Conservation (phyloP, 2,113 vertebrate genomes). For the Chaetodon auriga region DNA sequence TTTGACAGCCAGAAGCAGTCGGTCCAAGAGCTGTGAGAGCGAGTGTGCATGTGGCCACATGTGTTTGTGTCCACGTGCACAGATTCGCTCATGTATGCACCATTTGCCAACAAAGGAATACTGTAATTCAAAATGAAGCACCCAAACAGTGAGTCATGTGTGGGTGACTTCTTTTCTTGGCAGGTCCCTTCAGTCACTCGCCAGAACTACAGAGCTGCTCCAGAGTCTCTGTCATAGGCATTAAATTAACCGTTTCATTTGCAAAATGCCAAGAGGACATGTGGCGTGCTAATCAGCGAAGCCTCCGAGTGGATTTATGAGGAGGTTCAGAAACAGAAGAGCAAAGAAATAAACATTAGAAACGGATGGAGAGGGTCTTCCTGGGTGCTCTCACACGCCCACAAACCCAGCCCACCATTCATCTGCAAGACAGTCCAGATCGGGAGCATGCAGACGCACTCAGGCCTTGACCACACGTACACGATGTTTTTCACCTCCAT, state of each 20-base stretch:
- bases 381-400: neutral
- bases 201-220: neutral
- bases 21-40: conserved; percentile 32
- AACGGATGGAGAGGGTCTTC: neutral
- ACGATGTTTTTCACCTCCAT: too few relatives aligned
- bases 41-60: conserved; percentile 21
- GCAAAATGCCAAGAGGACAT: conserved; percentile 11
- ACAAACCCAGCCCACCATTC: neutral
- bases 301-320: neutral
- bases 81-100: conserved; percentile 7
- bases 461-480: too few relatives aligned
- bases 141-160: conserved; percentile 44
- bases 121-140: conserved; percentile 46
- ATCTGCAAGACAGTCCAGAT: conserved; percentile 23
- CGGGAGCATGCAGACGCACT: conserved; percentile 16
- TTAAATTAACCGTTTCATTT: conserved; percentile 26
- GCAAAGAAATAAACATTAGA: neutral
- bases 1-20: conserved; percentile 50
- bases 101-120: conserved; percentile 20
- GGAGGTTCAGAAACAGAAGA: neutral
- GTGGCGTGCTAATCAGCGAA: neutral
- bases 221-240: conserved; percentile 10
- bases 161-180: conserved; percentile 40
- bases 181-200: conserved; percentile 5
- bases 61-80: neutral